Evolutionary conservation across 1,140 invertebrate species (phyloP).

Genomic region (Formica selysi): DNA sequence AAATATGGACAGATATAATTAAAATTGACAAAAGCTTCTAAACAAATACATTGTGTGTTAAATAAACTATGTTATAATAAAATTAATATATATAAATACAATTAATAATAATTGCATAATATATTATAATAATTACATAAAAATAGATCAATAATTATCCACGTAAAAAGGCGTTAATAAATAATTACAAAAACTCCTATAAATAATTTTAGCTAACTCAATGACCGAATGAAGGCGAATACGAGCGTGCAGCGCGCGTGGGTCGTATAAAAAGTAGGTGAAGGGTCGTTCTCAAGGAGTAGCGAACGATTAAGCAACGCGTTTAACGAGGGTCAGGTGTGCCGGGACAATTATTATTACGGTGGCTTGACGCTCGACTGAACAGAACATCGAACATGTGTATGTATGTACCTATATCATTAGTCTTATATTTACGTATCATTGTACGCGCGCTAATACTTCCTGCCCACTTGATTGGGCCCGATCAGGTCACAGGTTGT

Average conservation of each 20-base stretch:
- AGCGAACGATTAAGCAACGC: constrained; percentile 68
- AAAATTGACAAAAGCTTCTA: too few relatives aligned
- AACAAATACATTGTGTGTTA: too few relatives aligned
- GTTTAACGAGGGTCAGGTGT: constrained; percentile 77
- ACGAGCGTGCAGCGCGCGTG: constrained; percentile 14
- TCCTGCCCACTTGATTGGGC: constrained; percentile 67
- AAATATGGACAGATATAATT: too few relatives aligned
- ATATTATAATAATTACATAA: too few relatives aligned
- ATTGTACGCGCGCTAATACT: constrained; percentile 43
- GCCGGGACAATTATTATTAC: constrained; percentile 67
- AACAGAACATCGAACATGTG: not conserved
- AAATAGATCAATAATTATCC: too few relatives aligned
- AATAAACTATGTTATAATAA: too few relatives aligned
- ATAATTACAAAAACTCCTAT: too few relatives aligned
- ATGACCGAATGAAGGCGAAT: not conserved
- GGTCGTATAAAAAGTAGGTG: constrained; percentile 69
- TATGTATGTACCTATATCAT: constrained; percentile 9
- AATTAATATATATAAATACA: too few relatives aligned
- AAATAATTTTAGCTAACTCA: not conserved
- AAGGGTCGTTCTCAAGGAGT: constrained; percentile 66
- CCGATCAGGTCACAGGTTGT: constrained; percentile 48
- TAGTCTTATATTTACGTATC: constrained; percentile 49
- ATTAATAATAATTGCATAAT: too few relatives aligned
- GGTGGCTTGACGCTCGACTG: not conserved
- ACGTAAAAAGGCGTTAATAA: too few relatives aligned